Conservation (phyloP, 1,140 invertebrate species). For the Platorchestia sp. region DNA sequence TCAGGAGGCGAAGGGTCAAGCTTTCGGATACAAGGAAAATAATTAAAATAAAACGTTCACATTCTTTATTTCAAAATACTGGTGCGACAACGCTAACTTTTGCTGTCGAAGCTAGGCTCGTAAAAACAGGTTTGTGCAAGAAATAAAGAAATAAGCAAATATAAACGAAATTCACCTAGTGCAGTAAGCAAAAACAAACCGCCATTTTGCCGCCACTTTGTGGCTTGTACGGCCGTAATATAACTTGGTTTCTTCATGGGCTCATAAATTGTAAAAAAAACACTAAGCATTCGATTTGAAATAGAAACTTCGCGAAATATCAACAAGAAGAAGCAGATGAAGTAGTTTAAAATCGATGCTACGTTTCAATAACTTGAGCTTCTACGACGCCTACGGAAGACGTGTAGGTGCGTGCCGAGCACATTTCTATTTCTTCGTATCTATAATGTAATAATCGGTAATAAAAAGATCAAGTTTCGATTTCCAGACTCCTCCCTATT, state of each 20-base stretch:
- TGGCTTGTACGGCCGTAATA: not conserved
- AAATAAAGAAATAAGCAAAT: not conserved
- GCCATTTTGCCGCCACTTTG: not conserved
- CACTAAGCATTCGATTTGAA: not conserved
- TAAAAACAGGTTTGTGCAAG: not conserved
- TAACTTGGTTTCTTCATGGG: not conserved
- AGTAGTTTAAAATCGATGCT: not conserved
- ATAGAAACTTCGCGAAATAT: not conserved
- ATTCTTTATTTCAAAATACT: constrained; percentile 45
- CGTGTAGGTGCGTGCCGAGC: too few relatives aligned
- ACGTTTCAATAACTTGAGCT: not conserved
- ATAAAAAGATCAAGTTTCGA: not conserved
- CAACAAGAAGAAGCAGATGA: not conserved
- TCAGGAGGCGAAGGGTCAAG: not conserved
- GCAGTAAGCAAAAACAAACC: too few relatives aligned
- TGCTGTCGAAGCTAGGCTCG: not conserved
- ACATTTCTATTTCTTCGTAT: not conserved
- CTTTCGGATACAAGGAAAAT: not conserved
- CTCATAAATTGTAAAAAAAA: not conserved
- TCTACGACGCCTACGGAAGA: not conserved
- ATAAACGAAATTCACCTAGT: not conserved
- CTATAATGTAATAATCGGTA: not conserved
- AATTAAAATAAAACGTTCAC: not conserved
- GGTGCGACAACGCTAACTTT: constrained; percentile 31
- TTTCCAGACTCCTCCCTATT: not conserved